Base-by-base conservation (phyloP, 2,888 invertebrate species). In the Odontocolon sp. region DNA sequence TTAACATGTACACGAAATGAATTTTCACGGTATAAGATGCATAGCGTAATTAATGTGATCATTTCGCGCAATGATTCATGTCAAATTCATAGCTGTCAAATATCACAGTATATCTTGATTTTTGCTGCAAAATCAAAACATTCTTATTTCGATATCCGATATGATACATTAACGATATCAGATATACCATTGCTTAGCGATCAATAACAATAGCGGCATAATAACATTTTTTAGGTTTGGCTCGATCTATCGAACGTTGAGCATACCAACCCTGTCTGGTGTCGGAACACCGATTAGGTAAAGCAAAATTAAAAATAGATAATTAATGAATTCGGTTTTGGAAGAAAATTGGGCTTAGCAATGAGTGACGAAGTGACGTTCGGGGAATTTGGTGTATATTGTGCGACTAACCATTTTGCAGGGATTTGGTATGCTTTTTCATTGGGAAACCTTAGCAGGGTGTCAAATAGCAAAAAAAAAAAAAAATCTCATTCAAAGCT, bases 221-320 rank as follows among this genome's bases (percentile, higher is more conserved):
- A 78, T 82, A 85, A 86, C 83, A 84, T 87, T 86, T 86, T 86
- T 87, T 92, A 93, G 92, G 92, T 91, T 91, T 88, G 91, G 95
- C 91, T 94, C 94, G 92, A 96, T 96, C 93, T 95, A 95, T 93
- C 94, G 96, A 94, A 95, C 96, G 89, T 96, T 96, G 91, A 96
- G 96, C 93, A 96, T 96, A 93, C 96, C 96, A 91, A 95, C 96
- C 92, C 93, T 96, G 92, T 93, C 94, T 88, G 93, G 94, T 91
- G 92, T 94, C 90, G 93, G 94, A 91, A 92, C 93, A 89, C 91
- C 94, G 91, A 93, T 93, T 93, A 95, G 95, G 95, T 95, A 95
- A 93, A 91, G 87, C 86, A 84, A 82, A 83, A 85, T 85, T 87
- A 86, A 87, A 36, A n/a, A n/a, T n/a, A n/a, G n/a, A 31, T 86